phyloP scores from a whole-genome alignment of 2,113 vertebrate genomes.

The Actenoides lindsayi region DNA sequence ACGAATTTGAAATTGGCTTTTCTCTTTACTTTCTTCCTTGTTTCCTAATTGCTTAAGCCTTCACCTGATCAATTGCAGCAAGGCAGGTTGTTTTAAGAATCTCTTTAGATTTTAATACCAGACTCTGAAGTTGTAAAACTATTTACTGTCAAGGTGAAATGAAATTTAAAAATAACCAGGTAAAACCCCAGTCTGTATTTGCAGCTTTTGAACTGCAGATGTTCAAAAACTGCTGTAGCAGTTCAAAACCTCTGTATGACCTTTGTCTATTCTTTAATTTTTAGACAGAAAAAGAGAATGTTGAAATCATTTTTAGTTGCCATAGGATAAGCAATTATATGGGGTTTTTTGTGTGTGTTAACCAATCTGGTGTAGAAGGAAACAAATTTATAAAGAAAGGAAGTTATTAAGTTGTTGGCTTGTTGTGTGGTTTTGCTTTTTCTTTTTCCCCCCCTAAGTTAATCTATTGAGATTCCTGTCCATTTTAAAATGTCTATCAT shows the following conservation, averaged over 20 bases:
- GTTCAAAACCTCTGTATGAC: neutral
- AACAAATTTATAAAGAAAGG: neutral
- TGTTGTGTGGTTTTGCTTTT: neutral
- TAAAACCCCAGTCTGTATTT: constrained; percentile 38
- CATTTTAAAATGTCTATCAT: neutral
- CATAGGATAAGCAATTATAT: neutral
- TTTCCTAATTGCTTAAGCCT: constrained; percentile 9
- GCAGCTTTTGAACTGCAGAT: neutral
- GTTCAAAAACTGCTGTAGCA: neutral
- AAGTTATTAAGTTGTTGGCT: neutral
- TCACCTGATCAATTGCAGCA: neutral
- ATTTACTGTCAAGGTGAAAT: neutral
- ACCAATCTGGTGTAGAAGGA: neutral
- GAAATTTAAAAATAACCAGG: constrained; percentile 40
- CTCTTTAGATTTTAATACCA: constrained; percentile 6
- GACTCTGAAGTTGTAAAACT: constrained; percentile 28
- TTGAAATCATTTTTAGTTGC: neutral
- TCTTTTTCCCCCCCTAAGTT: neutral
- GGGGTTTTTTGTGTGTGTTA: neutral
- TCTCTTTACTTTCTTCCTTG: neutral
- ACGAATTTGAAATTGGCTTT: neutral
- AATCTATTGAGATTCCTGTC: neutral
- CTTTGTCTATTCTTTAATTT: neutral
- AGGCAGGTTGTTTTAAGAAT: constrained; percentile 17
- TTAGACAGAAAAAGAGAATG: neutral